Percentiles rank a stretch among this genome's conserved stretches.
Conservation (phyloP, 2,888 invertebrate species). For the Cosmia trapezina region DNA sequence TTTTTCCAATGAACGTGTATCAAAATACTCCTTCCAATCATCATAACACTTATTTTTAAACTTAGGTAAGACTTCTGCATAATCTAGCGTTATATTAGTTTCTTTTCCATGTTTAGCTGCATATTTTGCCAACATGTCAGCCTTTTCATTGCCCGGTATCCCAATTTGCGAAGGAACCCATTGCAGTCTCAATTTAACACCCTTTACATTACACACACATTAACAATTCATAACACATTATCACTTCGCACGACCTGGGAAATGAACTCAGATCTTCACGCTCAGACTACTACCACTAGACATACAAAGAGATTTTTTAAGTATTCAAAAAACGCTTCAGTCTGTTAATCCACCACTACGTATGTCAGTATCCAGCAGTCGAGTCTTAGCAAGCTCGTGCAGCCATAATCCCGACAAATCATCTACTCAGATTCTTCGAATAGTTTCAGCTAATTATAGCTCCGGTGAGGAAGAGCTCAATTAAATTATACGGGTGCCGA, state of each 20-base stretch:
- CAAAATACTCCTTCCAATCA: too few relatives aligned
- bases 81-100: too few relatives aligned
- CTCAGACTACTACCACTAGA: neutral
- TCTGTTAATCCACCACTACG: neutral
- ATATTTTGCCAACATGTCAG: too few relatives aligned
- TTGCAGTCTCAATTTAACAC: too few relatives aligned
- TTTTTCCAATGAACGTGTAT: too few relatives aligned
- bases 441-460: conserved; percentile 73
- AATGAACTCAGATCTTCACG: neutral
- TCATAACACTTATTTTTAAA: too few relatives aligned
- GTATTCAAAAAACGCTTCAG: neutral
- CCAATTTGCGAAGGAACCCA: too few relatives aligned
- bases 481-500: conserved; percentile 66
- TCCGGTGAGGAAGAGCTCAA: conserved; percentile 62
- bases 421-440: conserved; percentile 68
- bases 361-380: conserved; percentile 28
- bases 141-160: too few relatives aligned
- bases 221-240: neutral
- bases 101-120: too few relatives aligned
- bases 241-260: neutral
- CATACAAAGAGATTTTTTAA: neutral
- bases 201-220: too few relatives aligned
- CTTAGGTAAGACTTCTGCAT: too few relatives aligned
- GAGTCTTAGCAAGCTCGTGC: conserved; percentile 27
- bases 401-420: conserved; percentile 38